phyloP scores from a whole-genome alignment of 2,888 invertebrate genomes.

The Eubasilissa splendida region DNA sequence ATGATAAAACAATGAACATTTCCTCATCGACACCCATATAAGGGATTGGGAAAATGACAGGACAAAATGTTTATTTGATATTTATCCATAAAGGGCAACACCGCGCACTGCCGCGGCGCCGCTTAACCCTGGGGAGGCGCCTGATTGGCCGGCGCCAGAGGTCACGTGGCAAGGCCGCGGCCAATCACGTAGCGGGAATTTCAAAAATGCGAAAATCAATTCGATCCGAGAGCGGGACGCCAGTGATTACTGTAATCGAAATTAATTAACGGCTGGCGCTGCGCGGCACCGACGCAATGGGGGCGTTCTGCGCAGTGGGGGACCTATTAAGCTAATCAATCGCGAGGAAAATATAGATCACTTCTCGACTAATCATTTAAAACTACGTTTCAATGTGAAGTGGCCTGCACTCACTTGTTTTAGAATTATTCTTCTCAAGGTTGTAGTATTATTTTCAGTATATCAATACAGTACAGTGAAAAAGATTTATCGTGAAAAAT shows the following conservation, averaged over 20 bases:
- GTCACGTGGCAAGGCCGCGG: constrained; percentile 52
- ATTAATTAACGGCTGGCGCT: background rate
- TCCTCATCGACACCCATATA: constrained; percentile 1
- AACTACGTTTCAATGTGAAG: too few relatives aligned
- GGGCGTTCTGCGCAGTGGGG: background rate
- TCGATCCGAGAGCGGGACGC: constrained; percentile 14
- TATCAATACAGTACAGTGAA: too few relatives aligned
- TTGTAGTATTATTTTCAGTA: too few relatives aligned
- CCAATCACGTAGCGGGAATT: constrained; percentile 43
- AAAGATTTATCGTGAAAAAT: too few relatives aligned
- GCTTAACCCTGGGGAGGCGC: constrained; percentile 50
- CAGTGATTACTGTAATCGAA: constrained; percentile 23
- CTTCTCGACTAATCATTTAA: too few relatives aligned
- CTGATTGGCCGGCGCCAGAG: constrained; percentile 45
- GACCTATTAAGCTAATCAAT: background rate
- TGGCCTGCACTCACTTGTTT: too few relatives aligned
- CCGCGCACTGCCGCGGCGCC: constrained; percentile 18
- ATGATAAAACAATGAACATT: constrained; percentile 12
- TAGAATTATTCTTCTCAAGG: too few relatives aligned
- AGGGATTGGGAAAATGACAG: constrained; percentile 26
- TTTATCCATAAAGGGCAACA: constrained; percentile 26
- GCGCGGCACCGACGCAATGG: background rate
- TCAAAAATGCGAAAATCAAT: constrained; percentile 33
- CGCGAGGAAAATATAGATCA: too few relatives aligned
- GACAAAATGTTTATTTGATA: constrained; percentile 22